These are phyloP conservation scores for Eudorcas thomsonii DNA, from an alignment of 2,113 vertebrate genomes.

Conservation along the genomic window DNA sequence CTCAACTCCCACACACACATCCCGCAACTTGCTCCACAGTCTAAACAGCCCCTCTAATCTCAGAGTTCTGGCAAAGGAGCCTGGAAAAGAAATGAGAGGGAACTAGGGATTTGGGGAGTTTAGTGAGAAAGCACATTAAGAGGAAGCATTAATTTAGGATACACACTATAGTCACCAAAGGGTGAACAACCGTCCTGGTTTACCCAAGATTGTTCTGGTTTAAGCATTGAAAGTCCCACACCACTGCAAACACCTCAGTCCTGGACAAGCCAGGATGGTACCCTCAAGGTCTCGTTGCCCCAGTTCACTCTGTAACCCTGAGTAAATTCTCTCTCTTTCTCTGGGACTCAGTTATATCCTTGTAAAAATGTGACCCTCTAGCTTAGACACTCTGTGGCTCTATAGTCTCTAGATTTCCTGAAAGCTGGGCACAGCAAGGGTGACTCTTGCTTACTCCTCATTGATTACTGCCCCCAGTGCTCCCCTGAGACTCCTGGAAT, in stretches of 20 bases:
- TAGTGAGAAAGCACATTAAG: background rate
- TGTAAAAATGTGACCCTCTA: background rate
- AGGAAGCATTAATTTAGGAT: background rate
- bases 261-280: background rate
- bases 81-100: background rate
- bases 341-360: background rate
- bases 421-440: background rate
- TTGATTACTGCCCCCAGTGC: background rate
- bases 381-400: background rate
- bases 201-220: background rate
- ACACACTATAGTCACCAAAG: background rate
- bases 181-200: background rate
- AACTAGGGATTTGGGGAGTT: background rate
- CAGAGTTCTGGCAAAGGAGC: background rate
- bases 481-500: background rate
- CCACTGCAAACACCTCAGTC: background rate
- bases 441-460: background rate
- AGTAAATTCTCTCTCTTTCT: background rate
- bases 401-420: background rate
- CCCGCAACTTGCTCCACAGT: background rate
- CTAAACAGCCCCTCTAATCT: background rate
- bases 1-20: background rate
- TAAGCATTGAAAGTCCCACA: background rate
- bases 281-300: background rate
- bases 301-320: background rate